Conservation (phyloP, 2,888 invertebrate genomes). For the Cabera pusaria region DNA sequence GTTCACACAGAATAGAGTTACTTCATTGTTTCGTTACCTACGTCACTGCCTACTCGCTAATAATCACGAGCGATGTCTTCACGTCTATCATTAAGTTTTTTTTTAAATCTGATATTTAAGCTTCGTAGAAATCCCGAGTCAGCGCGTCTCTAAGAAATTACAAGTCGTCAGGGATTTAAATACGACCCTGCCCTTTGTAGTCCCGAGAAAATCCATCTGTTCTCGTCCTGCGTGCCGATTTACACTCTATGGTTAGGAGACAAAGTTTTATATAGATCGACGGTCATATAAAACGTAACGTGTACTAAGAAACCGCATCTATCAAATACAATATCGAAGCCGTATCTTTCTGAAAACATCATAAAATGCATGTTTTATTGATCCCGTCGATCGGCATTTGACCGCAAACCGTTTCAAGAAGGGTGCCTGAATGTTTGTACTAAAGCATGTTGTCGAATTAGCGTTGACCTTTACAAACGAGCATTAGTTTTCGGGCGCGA, state of each 20-base stretch:
- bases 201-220: constrained; percentile 14
- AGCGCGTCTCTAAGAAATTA: constrained; percentile 16
- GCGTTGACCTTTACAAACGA: constrained; percentile 11
- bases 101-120: too few species aligned
- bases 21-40: too few species aligned
- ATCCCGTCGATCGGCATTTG: constrained; percentile 3
- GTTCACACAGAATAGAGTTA: too few species aligned
- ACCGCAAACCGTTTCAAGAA: not conserved
- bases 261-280: constrained; percentile 5
- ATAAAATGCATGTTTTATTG: constrained; percentile 12
- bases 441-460: constrained; percentile 5
- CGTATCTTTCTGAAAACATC: constrained; percentile 11
- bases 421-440: constrained; percentile 3
- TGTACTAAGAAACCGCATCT: constrained; percentile 13
- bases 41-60: too few species aligned
- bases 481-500: constrained; percentile 13
- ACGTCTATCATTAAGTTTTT: too few species aligned
- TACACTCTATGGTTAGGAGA: not conserved
- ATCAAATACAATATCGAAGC: constrained; percentile 21
- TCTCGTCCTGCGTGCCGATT: not conserved
- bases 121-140: constrained; percentile 8
- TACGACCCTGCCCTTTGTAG: constrained; percentile 21
- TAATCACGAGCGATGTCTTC: too few species aligned
- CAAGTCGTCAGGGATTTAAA: constrained; percentile 19
- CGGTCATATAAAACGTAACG: constrained; percentile 2